These are phyloP conservation scores for Heliothis peltigera DNA, from an alignment of 2,888 invertebrate species.

Conservation along the genomic window DNA sequence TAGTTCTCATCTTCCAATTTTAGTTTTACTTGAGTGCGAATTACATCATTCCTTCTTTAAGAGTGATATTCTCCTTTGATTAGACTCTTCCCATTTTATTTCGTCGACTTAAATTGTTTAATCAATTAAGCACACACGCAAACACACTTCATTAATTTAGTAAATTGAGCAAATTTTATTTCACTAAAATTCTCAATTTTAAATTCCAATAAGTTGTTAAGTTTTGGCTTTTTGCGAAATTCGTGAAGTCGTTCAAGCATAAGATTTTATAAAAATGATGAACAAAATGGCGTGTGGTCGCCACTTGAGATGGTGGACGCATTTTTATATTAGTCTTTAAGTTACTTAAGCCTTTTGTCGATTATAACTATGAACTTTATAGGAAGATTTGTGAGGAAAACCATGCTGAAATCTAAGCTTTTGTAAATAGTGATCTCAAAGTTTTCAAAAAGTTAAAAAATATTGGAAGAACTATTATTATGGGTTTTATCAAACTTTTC, in stretches of 20 bases:
- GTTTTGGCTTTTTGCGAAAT: constrained; percentile 57
- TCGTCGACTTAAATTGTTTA: constrained; percentile 36
- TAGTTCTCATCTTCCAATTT: constrained; percentile 15
- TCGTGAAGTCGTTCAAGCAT: constrained; percentile 50
- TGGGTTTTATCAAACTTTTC: constrained; percentile 16
- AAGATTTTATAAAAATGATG: constrained; percentile 42
- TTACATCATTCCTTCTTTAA: background rate
- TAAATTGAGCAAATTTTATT: constrained; percentile 62
- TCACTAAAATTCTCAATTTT: constrained; percentile 59
- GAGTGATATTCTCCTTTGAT: constrained; percentile 4
- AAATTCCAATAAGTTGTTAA: constrained; percentile 53
- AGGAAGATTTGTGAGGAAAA: constrained; percentile 44
- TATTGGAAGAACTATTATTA: constrained; percentile 28
- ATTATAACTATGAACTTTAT: constrained; percentile 36
- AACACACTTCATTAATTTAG: constrained; percentile 39
- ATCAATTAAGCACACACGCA: constrained; percentile 57
- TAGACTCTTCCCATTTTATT: constrained; percentile 10
- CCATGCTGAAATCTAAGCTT: constrained; percentile 45
- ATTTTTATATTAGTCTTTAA: constrained; percentile 50
- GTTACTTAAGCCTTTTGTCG: constrained; percentile 54
- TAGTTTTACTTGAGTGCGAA: background rate
- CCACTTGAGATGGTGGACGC: constrained; percentile 51
- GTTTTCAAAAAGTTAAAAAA: constrained; percentile 31
- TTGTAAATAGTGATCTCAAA: constrained; percentile 48
- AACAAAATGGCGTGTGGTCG: constrained; percentile 32